Evolutionary conservation across 2,888 invertebrate species (phyloP).

Genomic region (Catocala nupta): DNA sequence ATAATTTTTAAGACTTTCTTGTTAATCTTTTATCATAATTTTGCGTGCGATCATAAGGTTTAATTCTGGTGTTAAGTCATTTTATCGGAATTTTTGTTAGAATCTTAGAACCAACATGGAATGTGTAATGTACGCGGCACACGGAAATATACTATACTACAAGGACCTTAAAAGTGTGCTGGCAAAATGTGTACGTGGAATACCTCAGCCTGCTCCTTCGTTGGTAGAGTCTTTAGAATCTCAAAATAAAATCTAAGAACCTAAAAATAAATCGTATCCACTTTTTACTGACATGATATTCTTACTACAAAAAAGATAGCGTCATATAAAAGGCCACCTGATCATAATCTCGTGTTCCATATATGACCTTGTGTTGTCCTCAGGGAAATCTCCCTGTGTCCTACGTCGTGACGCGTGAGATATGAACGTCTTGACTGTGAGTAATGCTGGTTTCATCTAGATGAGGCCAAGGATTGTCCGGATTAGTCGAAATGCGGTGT

Average conservation of each 20-base stretch:
- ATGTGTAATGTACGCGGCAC: no score
- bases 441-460: conserved; percentile 46
- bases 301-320: conserved; percentile 13
- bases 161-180: no score
- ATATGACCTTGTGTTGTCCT: conserved; percentile 57
- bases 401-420: conserved; percentile 51
- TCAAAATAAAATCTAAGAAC: not conserved
- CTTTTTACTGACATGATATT: conserved; percentile 9
- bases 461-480: conserved; percentile 47
- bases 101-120: no score
- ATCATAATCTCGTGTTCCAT: conserved; percentile 48
- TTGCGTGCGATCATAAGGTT: no score
- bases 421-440: conserved; percentile 53
- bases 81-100: no score
- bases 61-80: no score
- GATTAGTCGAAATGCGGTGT: conserved; percentile 39
- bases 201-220: no score
- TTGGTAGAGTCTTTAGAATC: no score
- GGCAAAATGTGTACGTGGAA: no score
- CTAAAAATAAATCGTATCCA: conserved; percentile 2
- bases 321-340: conserved; percentile 32
- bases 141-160: no score
- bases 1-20: no score
- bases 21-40: no score
- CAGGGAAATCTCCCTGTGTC: conserved; percentile 62